Percentiles rank a stretch among this genome's conserved stretches.
Evolutionary conservation across 1,140 invertebrate species (phyloP).

Genomic region (Ectropis grisescens): DNA sequence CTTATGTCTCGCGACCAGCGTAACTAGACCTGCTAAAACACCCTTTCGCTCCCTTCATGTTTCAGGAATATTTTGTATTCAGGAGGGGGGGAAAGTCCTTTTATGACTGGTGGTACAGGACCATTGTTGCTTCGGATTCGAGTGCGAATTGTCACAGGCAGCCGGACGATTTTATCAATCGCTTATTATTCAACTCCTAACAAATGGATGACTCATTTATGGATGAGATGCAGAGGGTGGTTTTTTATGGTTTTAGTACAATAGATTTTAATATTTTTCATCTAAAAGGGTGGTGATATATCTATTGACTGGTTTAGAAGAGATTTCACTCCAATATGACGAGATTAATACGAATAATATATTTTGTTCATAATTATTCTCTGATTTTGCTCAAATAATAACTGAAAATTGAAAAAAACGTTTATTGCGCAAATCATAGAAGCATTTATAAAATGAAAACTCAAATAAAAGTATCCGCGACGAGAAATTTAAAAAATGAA

Average conservation of each 20-base stretch:
- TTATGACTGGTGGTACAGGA: slow-evolving; percentile 22
- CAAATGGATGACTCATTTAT: slow-evolving; percentile 38
- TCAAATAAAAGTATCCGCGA: no score
- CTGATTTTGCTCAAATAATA: no score
- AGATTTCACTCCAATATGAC: no score
- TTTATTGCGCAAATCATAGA: no score
- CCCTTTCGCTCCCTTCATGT: slow-evolving; percentile 15
- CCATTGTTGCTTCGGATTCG: slow-evolving; percentile 43
- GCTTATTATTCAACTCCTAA: slow-evolving; percentile 42
- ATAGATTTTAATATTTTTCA: no score
- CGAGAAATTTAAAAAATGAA: no score
- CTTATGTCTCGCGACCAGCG: slow-evolving; percentile 28
- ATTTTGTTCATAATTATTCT: no score
- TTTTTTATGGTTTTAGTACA: neutral
- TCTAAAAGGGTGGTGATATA: no score
- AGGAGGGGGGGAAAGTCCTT: slow-evolving; percentile 20
- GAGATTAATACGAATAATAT: no score
- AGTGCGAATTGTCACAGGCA: slow-evolving; percentile 55
- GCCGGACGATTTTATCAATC: slow-evolving; percentile 49
- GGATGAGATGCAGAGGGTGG: slow-evolving; percentile 4
- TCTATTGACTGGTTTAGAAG: no score
- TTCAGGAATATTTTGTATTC: slow-evolving; percentile 6
- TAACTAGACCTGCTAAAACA: slow-evolving; percentile 20
- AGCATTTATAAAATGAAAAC: no score
- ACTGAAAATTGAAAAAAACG: no score